Evolutionary conservation across 2,113 vertebrate genomes (phyloP).

Genomic region (Quiscalus mexicanus): DNA sequence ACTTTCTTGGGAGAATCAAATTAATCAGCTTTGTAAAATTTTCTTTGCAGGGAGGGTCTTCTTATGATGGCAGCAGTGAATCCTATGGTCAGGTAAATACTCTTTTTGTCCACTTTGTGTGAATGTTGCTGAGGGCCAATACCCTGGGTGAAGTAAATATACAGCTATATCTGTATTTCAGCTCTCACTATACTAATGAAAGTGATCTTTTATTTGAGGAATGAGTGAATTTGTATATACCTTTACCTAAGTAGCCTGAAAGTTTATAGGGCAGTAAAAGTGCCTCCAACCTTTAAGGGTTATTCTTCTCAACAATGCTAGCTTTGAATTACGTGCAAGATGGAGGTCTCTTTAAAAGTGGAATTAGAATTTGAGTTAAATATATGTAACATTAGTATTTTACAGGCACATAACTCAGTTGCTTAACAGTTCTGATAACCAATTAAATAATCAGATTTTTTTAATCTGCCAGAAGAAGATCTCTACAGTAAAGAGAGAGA

Average conservation of each 20-base stretch:
- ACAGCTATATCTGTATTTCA: not conserved
- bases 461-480: not conserved
- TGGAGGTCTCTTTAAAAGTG: not conserved
- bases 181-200: not conserved
- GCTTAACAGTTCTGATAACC: not conserved
- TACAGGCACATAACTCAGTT: not conserved
- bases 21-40: not conserved
- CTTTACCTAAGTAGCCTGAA: not conserved
- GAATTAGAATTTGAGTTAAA: not conserved
- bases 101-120: not conserved
- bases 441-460: not conserved
- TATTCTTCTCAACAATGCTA: not conserved
- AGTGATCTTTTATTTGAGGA: not conserved
- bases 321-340: not conserved
- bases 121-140: not conserved
- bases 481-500: not conserved
- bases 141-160: not conserved
- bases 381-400: not conserved
- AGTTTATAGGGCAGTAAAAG: not conserved
- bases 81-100: constrained; percentile 40
- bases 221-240: not conserved
- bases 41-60: not conserved
- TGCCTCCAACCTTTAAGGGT: not conserved
- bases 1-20: not conserved
- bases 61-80: constrained; percentile 7